These are phyloP conservation scores for Sebastes iracundus DNA, from an alignment of 2,797 vertebrate species.

Conservation along the genomic window DNA sequence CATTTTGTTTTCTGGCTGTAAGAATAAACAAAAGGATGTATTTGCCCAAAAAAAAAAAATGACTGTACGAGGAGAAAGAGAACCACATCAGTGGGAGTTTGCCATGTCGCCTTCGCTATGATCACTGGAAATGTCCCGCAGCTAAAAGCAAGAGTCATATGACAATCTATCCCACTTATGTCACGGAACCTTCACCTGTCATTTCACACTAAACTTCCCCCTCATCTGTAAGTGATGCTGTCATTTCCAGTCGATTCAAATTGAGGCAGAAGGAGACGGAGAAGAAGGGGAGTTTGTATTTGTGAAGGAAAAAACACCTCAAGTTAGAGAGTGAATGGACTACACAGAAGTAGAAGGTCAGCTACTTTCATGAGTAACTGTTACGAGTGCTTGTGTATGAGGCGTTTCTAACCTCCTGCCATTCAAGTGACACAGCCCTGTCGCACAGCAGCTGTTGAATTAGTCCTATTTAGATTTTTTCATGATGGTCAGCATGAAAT, in stretches of 20 bases:
- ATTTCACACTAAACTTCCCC: constrained; percentile 31
- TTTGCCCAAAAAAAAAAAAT: background rate
- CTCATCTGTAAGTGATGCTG: constrained; percentile 55
- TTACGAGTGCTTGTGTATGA: background rate
- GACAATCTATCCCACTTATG: constrained; percentile 50
- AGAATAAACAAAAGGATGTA: background rate
- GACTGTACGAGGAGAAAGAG: background rate
- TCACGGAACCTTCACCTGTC: constrained; percentile 56
- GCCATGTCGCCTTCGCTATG: background rate
- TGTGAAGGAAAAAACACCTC: background rate
- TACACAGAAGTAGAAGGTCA: background rate
- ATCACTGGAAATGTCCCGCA: constrained; percentile 29
- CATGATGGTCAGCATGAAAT: no score
- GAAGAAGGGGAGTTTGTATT: constrained; percentile 8
- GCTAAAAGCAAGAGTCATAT: constrained; percentile 26
- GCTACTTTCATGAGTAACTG: background rate
- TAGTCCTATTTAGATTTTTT: no score
- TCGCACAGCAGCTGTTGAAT: no score
- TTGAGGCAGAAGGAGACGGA: constrained; percentile 6
- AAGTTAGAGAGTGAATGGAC: background rate
- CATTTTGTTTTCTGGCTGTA: background rate
- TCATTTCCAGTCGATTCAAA: constrained; percentile 41
- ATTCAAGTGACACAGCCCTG: background rate
- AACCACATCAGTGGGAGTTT: background rate
- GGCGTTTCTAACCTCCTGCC: background rate